Base-by-base conservation (phyloP, 2,888 invertebrate species). In the Deroplatys truncata region DNA sequence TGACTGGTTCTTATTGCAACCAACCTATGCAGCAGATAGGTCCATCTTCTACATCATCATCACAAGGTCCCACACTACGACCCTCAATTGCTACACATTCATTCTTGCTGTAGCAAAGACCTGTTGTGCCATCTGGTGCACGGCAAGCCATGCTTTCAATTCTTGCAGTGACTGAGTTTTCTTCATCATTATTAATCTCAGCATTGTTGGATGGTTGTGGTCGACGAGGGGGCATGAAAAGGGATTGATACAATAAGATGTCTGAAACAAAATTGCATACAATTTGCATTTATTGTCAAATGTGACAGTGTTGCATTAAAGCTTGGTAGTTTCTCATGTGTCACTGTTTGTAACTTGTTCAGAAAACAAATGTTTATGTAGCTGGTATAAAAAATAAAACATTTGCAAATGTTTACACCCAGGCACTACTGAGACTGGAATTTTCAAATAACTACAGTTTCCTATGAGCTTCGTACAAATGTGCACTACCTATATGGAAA, bases 1-100 rank as follows among this genome's bases (percentile, higher is more conserved):
- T 13, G 13, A 7, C 56, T 20, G 56, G 3, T 25, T 25, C 56
- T 72, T 72, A 72, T 4, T 72, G 5, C 5, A 20, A 72, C 56
- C 56, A 31, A 90, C 90, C 89, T 20, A 90, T 83, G 28, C 90
- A 90, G 82, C 90, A 90, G 29, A 90, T 85, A 10, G 89, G 89
- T 10, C 88, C 84, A 35, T 88, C 88, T 3, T 90, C 49, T 4
- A 89, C 90, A 35, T 88, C 88, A 10, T 90, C 84, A 43, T 89
- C 90, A 72, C 90, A 90, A 20, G 85, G 82, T 28, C 89, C 89
- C 16, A 90, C 87, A 35, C 86, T 83, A n/a, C 86, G 35, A 10
- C 90, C 90, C 43, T 89, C 90, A 29, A 89, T 29, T 35, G 88
- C 85, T 31, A 28, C 72, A 56, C 90, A 90, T n/a, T 90, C 90